Conservation (phyloP, 2,113 vertebrate genomes). For the Hepsetus odoe region DNA sequence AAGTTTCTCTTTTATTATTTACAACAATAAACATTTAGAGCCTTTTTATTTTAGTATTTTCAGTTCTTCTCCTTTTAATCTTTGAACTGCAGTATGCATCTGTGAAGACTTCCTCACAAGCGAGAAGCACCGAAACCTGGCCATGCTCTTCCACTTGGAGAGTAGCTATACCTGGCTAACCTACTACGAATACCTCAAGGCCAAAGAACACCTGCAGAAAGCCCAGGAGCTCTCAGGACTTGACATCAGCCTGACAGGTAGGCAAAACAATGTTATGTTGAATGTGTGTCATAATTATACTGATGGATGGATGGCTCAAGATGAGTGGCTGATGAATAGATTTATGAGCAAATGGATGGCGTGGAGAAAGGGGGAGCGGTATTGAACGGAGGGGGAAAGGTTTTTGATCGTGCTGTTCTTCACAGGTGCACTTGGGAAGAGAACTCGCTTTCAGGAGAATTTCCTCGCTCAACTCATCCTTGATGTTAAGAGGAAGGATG, state of each 20-base stretch:
- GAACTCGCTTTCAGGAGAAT: constrained; percentile 92
- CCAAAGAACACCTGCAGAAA: constrained; percentile 81
- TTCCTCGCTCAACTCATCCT: constrained; percentile 91
- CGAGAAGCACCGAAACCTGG: constrained; percentile 72
- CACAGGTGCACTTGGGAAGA: constrained; percentile 92
- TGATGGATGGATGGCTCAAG: neutral
- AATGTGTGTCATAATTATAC: neutral
- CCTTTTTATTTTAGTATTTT: too few relatives aligned
- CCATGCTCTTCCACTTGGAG: constrained; percentile 90
- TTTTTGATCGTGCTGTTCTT: constrained; percentile 53
- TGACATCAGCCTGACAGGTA: constrained; percentile 85
- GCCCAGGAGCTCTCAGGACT: constrained; percentile 84
- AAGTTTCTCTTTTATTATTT: neutral
- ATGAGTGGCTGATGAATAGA: neutral
- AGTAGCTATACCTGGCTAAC: constrained; percentile 84
- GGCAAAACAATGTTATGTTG: neutral
- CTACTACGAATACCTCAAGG: constrained; percentile 90
- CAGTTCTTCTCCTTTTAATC: neutral
- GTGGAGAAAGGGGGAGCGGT: neutral
- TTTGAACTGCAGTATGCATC: constrained; percentile 74
- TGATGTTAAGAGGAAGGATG: constrained; percentile 80
- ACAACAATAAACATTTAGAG: neutral
- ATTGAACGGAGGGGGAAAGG: neutral
- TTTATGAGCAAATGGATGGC: neutral
- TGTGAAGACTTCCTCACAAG: constrained; percentile 70